These are phyloP conservation scores for Solea senegalensis DNA, from an alignment of 2,113 vertebrate genomes.

Conservation along the genomic window DNA sequence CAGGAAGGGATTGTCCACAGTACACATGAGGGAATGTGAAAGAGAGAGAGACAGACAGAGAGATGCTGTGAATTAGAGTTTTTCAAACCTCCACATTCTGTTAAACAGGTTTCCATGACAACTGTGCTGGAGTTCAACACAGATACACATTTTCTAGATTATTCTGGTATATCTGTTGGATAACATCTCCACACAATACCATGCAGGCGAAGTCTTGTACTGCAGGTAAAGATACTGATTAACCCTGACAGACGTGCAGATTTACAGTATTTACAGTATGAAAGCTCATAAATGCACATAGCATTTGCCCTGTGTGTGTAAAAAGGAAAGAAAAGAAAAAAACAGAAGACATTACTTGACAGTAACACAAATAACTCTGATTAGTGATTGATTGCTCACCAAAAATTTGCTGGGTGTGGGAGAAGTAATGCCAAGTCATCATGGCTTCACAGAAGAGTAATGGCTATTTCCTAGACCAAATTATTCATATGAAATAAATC, in stretches of 20 bases:
- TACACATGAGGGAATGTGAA: no score
- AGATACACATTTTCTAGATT: slow-evolving; percentile 44
- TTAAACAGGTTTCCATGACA: slow-evolving; percentile 60
- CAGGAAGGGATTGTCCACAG: no score
- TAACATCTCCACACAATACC: slow-evolving; percentile 50
- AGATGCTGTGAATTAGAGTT: slow-evolving; percentile 20
- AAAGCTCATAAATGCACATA: slow-evolving; percentile 1
- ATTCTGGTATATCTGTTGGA: slow-evolving; percentile 45
- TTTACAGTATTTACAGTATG: background rate
- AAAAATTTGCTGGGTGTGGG: no score
- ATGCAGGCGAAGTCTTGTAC: slow-evolving; percentile 23
- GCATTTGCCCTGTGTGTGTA: no score
- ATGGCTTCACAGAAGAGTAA: no score
- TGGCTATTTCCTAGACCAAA: no score
- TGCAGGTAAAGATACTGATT: slow-evolving; percentile 18
- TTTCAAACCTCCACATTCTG: background rate
- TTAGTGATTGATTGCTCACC: no score
- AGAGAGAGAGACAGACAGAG: background rate
- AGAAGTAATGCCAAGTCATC: no score
- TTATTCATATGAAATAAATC: no score
- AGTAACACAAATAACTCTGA: no score
- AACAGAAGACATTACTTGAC: no score
- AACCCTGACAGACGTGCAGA: background rate
- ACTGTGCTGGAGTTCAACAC: slow-evolving; percentile 52
- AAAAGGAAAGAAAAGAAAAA: no score